Base-by-base conservation (phyloP, 1,140 invertebrate species). In the Drosophila kohkoa region DNA sequence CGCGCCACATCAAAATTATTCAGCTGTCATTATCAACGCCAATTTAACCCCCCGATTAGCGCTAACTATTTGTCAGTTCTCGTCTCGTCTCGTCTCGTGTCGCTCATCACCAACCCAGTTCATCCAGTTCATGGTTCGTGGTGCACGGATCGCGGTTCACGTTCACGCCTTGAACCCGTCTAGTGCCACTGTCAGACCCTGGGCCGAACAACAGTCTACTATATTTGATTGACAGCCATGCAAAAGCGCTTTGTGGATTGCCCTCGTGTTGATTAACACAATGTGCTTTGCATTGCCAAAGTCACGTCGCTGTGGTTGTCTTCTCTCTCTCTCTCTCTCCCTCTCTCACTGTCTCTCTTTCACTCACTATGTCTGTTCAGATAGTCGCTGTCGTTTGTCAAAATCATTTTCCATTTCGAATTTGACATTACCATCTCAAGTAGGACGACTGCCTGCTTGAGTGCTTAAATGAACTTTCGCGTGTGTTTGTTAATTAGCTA, bases 21-120 rank as follows among this genome's bases (percentile, higher is more conserved):
- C 81, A 77, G 73, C 77, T 85, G 81, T 77, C 77, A 79, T 79
- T 75, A 85, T 85, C 80, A 83, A 81, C 71, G 76, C 41, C 64
- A 64, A 62, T 75, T 77, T 77, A 74, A 74, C 64, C 64, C 58
- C 58, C 55, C 70, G 64, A 64, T 74, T 64, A 43, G 64, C 43
- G 63, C 20, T 58, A 76, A 76, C 68, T 76, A 72, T 76, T 76
- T 76, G 74, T 76, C 73, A 76, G 73, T 52, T 64, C 32, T 35
- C 25, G 16, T 66, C 32, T 16, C 52, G 52, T 64, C 32, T 35
- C 52, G 52, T 59, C 32, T 35, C 25, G 16, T 66, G 13, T 16
- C 52, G 52, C 15, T 15, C 13, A 46, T 25, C 35, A 5, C 64
- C 20, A 25, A 25, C 3, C 13, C 25, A 46, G 28, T 43, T 25